phyloP scores from a whole-genome alignment of 23 tunicate genomes.

The Diplosoma virens region DNA sequence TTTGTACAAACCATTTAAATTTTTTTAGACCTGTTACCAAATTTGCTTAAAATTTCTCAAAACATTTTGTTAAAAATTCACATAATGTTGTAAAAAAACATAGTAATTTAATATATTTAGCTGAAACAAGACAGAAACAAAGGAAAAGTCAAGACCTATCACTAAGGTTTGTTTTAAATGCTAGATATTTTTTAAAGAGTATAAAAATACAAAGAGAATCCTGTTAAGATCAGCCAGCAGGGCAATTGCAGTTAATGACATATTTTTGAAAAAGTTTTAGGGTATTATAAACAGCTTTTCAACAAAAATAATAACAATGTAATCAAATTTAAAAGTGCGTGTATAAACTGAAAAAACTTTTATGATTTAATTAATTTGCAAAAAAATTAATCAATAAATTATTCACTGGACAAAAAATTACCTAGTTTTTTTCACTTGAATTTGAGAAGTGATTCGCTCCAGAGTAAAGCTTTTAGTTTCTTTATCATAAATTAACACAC shows the following conservation, averaged over 20 bases:
- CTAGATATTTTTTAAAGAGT: not conserved
- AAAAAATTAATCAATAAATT: not conserved
- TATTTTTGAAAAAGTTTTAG: not conserved
- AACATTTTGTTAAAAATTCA: too few species aligned
- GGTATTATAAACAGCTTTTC: not conserved
- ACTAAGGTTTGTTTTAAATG: too few species aligned
- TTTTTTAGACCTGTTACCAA: too few species aligned
- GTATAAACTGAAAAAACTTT: too few species aligned
- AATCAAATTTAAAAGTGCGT: not conserved
- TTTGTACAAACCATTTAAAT: too few species aligned
- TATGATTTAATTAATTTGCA: not conserved
- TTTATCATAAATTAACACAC: conserved; percentile 72
- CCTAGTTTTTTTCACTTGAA: conserved; percentile 88
- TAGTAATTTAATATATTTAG: too few species aligned
- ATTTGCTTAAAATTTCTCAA: too few species aligned
- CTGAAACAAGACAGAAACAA: too few species aligned
- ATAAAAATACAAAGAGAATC: not conserved
- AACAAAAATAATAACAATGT: not conserved
- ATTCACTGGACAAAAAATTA: conserved; percentile 1
- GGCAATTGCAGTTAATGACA: not conserved
- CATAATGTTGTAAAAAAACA: too few species aligned
- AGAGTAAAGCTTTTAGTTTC: conserved; percentile 59
- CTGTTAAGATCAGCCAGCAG: not conserved
- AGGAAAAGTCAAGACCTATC: too few species aligned
- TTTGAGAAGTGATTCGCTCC: conserved; percentile 74